Evolutionary conservation across 2,888 invertebrate genomes (phyloP).

Genomic region (Helicoverpa assulta): DNA sequence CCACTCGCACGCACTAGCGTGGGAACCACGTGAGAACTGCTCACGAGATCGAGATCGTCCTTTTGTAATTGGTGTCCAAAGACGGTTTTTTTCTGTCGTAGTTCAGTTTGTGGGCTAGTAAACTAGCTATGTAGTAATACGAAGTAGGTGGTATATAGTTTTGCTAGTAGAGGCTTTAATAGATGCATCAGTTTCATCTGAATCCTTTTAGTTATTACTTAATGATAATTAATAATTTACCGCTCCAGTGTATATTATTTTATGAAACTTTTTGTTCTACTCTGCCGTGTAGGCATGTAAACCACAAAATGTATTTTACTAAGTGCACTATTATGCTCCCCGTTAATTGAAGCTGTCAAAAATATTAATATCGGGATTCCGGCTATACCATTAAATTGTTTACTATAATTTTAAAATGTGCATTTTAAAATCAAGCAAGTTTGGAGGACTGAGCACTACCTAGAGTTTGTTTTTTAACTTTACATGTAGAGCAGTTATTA

Average conservation of each 20-base stretch:
- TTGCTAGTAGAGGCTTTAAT: too few species aligned
- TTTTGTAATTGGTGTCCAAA: slow-evolving; percentile 46
- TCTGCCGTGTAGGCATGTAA: background rate
- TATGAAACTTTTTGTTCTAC: too few species aligned
- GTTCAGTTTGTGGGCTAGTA: slow-evolving; percentile 14
- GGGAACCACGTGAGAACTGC: slow-evolving; percentile 65
- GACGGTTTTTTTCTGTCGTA: slow-evolving; percentile 21
- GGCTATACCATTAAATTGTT: background rate
- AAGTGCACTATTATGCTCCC: background rate
- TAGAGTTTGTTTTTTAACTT: too few species aligned
- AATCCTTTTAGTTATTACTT: too few species aligned
- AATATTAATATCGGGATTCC: background rate
- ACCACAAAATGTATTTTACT: slow-evolving; percentile 2
- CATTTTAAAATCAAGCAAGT: too few species aligned
- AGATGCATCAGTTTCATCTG: too few species aligned
- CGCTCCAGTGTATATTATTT: background rate
- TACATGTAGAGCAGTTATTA: too few species aligned
- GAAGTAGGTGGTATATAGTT: background rate
- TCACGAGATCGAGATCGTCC: slow-evolving; percentile 56
- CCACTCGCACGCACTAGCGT: slow-evolving; percentile 70
- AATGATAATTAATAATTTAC: too few species aligned
- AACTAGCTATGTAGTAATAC: slow-evolving; percentile 16
- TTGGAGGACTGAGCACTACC: too few species aligned
- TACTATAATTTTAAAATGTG: background rate
- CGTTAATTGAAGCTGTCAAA: background rate